These are phyloP conservation scores for Cyclophora albipunctata DNA, from an alignment of 2,888 invertebrate genomes.

Conservation along the genomic window DNA sequence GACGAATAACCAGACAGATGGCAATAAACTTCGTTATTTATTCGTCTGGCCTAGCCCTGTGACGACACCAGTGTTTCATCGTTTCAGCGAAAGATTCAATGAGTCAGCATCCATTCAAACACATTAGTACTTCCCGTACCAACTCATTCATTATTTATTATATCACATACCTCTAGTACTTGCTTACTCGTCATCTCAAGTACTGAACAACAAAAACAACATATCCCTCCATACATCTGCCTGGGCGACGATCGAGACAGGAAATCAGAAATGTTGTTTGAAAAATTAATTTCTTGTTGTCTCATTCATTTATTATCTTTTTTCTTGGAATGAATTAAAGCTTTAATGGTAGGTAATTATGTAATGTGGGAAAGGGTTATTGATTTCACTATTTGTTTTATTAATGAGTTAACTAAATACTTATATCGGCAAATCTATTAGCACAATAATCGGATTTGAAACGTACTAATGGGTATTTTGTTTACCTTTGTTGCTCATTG, in stretches of 20 bases:
- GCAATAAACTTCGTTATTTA: constrained; percentile 25
- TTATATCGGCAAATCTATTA: too few relatives aligned
- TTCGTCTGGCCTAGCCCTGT: constrained; percentile 30
- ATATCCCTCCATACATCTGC: constrained; percentile 12
- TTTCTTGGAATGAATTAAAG: background rate
- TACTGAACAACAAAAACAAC: constrained; percentile 11
- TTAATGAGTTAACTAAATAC: too few relatives aligned
- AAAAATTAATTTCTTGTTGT: background rate
- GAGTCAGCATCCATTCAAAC: constrained; percentile 45
- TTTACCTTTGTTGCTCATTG: too few relatives aligned
- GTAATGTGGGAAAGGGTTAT: too few relatives aligned
- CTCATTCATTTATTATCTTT: background rate
- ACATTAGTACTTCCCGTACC: constrained; percentile 34
- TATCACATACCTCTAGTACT: constrained; percentile 12
- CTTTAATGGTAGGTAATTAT: background rate
- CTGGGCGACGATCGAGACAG: background rate
- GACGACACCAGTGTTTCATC: constrained; percentile 45
- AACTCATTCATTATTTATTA: constrained; percentile 24
- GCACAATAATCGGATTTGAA: too few relatives aligned
- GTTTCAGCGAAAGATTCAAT: constrained; percentile 52
- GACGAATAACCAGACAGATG: constrained; percentile 2
- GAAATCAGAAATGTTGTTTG: background rate
- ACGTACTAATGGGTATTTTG: too few relatives aligned
- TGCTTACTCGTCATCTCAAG: constrained; percentile 11
- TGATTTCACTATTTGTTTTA: too few relatives aligned